These are phyloP conservation scores for Tipula vernalis DNA, from an alignment of 2,888 invertebrate species.

Conservation along the genomic window DNA sequence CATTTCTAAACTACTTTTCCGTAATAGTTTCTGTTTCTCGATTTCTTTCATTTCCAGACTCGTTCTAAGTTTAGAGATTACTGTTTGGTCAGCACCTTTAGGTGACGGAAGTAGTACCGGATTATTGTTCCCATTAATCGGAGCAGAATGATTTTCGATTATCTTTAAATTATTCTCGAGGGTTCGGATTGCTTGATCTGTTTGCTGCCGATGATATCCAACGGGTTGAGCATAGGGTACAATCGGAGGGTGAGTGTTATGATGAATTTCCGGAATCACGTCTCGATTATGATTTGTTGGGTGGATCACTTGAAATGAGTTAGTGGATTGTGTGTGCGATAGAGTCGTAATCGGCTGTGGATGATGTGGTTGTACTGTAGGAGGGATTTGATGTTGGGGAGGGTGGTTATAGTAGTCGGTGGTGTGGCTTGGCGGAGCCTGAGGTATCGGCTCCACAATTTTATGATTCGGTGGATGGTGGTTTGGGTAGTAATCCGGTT, in stretches of 20 bases:
- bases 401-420: neutral
- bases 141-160: neutral
- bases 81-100: conserved; percentile 51
- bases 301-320: neutral
- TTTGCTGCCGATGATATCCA: neutral
- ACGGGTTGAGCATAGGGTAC: neutral
- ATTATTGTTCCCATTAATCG: neutral
- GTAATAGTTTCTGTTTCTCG: conserved; percentile 37
- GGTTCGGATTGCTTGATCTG: neutral
- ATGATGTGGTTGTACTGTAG: neutral
- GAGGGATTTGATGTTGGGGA: neutral
- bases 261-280: neutral
- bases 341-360: neutral
- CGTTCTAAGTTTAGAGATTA: conserved; percentile 56
- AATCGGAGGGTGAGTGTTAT: neutral
- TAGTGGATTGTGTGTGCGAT: neutral
- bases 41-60: conserved; percentile 54
- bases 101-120: neutral
- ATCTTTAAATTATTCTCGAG: neutral
- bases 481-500: neutral
- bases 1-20: conserved; percentile 24
- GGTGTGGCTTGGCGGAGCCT: neutral
- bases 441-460: neutral
- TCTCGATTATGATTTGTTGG: neutral
- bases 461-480: neutral